These are phyloP conservation scores for Artemia sp. DNA, from an alignment of 2,888 invertebrate species.

Conservation along the genomic window DNA sequence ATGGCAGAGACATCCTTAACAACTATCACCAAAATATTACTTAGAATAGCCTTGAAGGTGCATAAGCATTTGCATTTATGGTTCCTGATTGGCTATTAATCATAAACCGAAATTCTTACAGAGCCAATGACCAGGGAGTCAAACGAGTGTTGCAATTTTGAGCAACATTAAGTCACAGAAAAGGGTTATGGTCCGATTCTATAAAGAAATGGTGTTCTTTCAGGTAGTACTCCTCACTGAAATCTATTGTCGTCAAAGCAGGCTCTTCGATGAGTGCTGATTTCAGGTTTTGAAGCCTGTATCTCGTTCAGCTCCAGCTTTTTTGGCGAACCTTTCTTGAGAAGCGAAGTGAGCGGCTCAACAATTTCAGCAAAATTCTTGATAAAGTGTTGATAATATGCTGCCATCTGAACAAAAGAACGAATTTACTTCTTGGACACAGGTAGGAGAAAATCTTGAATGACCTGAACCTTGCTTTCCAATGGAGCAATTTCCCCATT, in stretches of 20 bases:
- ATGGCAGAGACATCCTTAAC: too few species aligned
- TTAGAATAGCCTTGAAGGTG: neutral
- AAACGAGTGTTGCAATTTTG: conserved; percentile 1
- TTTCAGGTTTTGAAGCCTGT: neutral
- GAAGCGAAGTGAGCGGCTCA: neutral
- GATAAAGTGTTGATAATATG: neutral
- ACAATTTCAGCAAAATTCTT: neutral
- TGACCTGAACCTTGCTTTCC: neutral
- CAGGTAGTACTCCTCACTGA: neutral
- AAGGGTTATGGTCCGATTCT: conserved; percentile 5
- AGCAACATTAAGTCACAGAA: neutral
- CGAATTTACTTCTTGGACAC: neutral
- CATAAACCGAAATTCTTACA: neutral
- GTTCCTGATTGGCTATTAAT: neutral
- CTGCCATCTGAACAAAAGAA: neutral
- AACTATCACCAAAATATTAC: too few species aligned
- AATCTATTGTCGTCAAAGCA: neutral
- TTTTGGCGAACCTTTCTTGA: neutral
- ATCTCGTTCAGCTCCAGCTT: neutral
- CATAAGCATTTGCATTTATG: neutral
- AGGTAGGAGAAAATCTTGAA: neutral
- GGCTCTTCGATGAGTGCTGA: neutral
- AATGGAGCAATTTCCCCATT: neutral
- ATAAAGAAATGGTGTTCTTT: neutral
- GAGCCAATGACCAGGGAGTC: neutral